phyloP scores from a whole-genome alignment of 2,888 invertebrate species.

The Aspidiotus destructor region DNA sequence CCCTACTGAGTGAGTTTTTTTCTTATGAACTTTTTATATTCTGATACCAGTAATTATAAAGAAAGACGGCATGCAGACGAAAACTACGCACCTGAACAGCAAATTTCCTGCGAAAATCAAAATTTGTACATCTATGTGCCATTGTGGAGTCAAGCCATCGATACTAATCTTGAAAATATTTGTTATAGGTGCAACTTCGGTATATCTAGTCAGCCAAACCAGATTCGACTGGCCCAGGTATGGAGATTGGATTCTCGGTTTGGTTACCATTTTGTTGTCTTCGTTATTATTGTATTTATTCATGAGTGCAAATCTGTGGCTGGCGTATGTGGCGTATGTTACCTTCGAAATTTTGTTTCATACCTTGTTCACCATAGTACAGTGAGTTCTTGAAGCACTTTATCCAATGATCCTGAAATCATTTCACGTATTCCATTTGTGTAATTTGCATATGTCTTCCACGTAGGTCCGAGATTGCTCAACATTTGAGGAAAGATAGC shows the following conservation, averaged over 20 bases:
- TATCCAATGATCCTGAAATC: too few relatives aligned
- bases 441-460: neutral
- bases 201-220: conserved; percentile 34
- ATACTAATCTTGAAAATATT: neutral
- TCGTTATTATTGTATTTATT: conserved; percentile 47
- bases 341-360: conserved; percentile 67
- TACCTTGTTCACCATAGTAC: conserved; percentile 66
- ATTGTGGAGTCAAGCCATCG: too few relatives aligned
- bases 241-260: conserved; percentile 34
- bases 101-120: too few relatives aligned
- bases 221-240: conserved; percentile 34
- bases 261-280: conserved; percentile 39
- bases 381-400: conserved; percentile 48
- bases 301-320: conserved; percentile 51
- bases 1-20: conserved; percentile 28
- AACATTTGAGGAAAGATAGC: conserved; percentile 29
- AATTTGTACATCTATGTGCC: too few relatives aligned
- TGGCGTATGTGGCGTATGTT: conserved; percentile 67
- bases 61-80: too few relatives aligned
- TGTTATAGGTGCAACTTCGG: conserved; percentile 34
- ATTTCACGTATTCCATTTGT: too few relatives aligned
- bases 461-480: conserved; percentile 33
- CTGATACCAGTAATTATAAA: too few relatives aligned
- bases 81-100: too few relatives aligned
- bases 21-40: too few relatives aligned